A percentile compares a stretch with the other conserved stretches of the same genome.
Evolutionary conservation across 2,113 vertebrate species (phyloP).

Genomic region (Noturus placidus): DNA sequence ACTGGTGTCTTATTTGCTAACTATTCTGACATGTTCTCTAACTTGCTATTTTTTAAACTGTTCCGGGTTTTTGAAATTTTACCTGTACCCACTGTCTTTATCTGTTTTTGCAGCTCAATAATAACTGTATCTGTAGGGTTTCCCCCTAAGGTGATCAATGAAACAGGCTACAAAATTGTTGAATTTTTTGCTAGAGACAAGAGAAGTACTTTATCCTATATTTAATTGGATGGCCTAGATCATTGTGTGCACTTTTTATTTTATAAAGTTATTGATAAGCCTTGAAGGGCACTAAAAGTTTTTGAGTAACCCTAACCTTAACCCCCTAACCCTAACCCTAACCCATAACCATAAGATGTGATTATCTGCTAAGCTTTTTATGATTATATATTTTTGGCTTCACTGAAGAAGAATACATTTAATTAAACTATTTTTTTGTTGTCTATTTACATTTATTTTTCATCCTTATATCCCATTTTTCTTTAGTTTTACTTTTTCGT

Average conservation of each 20-base stretch:
- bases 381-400: background rate
- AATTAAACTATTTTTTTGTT: background rate
- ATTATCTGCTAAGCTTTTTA: background rate
- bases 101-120: background rate
- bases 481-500: background rate
- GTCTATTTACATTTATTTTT: background rate
- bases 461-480: background rate
- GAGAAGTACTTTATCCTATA: background rate
- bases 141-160: background rate
- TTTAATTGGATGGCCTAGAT: background rate
- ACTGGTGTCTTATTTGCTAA: background rate
- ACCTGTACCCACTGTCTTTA: background rate
- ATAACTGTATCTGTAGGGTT: background rate
- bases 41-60: background rate
- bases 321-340: no score
- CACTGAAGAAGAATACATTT: background rate
- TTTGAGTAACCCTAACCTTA: no score
- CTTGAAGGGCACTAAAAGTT: background rate
- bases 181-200: background rate
- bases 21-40: background rate
- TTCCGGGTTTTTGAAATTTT: background rate
- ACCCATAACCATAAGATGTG: no score
- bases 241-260: background rate
- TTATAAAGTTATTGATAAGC: background rate
- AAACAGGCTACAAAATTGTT: background rate